Evolutionary conservation across 2,888 invertebrate species (phyloP).

Genomic region (Coelinius sp.): DNA sequence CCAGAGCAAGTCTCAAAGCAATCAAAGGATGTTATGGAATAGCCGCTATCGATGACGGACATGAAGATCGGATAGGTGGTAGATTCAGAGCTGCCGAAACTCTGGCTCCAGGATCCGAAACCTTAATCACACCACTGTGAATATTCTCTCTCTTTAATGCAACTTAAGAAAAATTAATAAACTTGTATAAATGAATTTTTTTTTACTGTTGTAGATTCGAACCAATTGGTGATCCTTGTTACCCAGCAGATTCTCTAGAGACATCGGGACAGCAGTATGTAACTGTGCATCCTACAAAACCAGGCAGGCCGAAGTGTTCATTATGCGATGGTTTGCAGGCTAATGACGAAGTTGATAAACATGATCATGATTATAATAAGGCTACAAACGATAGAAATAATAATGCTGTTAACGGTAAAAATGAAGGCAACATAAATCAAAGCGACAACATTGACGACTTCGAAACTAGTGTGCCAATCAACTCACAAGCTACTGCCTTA

Average conservation of each 20-base stretch:
- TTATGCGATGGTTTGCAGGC: slow-evolving; percentile 29
- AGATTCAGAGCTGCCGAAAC: too few species aligned
- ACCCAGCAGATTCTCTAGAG: slow-evolving; percentile 11
- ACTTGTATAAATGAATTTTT: background rate
- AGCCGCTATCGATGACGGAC: slow-evolving; percentile 17
- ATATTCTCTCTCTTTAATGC: background rate
- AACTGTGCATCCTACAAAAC: slow-evolving; percentile 54
- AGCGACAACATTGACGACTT: too few species aligned
- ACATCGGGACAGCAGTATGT: too few species aligned
- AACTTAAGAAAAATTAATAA: slow-evolving; percentile 24
- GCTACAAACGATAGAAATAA: too few species aligned
- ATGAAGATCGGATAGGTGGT: too few species aligned
- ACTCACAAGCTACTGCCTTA: too few species aligned
- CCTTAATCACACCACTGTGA: background rate
- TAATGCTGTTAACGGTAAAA: too few species aligned
- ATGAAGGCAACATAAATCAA: too few species aligned
- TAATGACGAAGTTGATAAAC: too few species aligned
- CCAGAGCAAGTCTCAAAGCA: slow-evolving; percentile 55
- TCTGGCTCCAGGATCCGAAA: too few species aligned
- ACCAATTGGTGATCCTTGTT: slow-evolving; percentile 27
- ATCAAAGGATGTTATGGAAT: slow-evolving; percentile 62
- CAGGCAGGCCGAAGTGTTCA: slow-evolving; percentile 48
- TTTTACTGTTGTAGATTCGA: slow-evolving; percentile 46
- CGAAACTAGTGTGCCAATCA: too few species aligned
- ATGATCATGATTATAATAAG: too few species aligned